These are phyloP conservation scores for Thunnus thynnus DNA, from an alignment of 2,113 vertebrate species.

Conservation along the genomic window DNA sequence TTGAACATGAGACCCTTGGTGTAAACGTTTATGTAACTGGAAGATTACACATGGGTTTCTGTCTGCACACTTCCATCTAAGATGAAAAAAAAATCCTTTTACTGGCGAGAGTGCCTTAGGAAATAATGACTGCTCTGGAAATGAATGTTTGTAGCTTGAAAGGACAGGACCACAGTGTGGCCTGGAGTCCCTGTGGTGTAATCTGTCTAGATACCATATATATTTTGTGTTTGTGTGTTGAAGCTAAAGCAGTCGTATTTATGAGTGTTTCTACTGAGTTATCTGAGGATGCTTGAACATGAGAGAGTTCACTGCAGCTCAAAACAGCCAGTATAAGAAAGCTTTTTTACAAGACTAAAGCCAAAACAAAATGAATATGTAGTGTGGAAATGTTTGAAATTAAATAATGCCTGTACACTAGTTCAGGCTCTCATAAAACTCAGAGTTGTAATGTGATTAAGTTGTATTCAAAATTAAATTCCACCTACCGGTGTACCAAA, in stretches of 20 bases:
- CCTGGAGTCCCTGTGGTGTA: slow-evolving; percentile 33
- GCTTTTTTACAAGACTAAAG: slow-evolving; percentile 29
- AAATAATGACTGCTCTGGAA: slow-evolving; percentile 53
- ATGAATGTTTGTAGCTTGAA: slow-evolving; percentile 50
- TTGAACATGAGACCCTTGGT: slow-evolving; percentile 23
- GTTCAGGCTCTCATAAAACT: neutral
- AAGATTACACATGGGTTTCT: slow-evolving; percentile 22
- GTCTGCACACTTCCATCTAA: slow-evolving; percentile 20
- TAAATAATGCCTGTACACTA: neutral
- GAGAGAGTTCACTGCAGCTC: slow-evolving; percentile 38
- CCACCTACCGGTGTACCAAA: neutral
- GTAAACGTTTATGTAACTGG: slow-evolving; percentile 29
- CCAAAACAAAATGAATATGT: neutral
- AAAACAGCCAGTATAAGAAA: slow-evolving; percentile 31
- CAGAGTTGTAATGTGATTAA: neutral
- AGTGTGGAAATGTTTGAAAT: neutral
- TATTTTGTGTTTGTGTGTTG: slow-evolving; percentile 12
- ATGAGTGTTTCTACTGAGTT: slow-evolving; percentile 39
- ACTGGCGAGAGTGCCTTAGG: slow-evolving; percentile 38
- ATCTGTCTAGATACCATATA: slow-evolving; percentile 50
- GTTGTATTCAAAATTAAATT: slow-evolving; percentile 16
- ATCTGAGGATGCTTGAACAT: slow-evolving; percentile 47
- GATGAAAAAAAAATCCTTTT: slow-evolving; percentile 37
- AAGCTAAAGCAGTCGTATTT: slow-evolving; percentile 47
- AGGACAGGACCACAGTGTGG: slow-evolving; percentile 11